Base-by-base conservation (phyloP, 2,797 vertebrate genomes). In the Rhynchonycteris naso region DNA sequence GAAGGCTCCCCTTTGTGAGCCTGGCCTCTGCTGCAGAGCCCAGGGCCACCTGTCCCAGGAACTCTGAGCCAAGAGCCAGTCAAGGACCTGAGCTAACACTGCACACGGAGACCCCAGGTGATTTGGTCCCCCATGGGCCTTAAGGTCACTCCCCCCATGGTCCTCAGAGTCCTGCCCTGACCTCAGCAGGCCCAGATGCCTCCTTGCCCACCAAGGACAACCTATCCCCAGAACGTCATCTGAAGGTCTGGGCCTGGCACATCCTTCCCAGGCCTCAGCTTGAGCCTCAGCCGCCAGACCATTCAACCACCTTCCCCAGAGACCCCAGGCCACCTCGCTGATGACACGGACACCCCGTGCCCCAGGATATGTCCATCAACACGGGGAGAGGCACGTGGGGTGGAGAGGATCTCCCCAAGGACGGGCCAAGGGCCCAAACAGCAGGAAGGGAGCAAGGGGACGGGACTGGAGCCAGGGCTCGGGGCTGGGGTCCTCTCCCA, bases 31-130 rank as follows among this genome's bases (percentile, higher is more conserved):
- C 54, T 16, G 7, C 14, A 76, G 69, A 3, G 5, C 26, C 13
- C 19, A 0, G 4, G 35, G 28, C 7, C 52, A 9, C 58, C 24
- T 11, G 13, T 0, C 59, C 21, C 16, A 6, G 35, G 59, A n/a
- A 5, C 50, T 14, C 2, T 0, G 76, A 16, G 58, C 65, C 7
- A 1, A n/a, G 19, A 16, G 56, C 26, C 21, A 1, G 18, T 2
- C 1, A 2, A 33, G 6, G 21, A 33, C 22, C 26, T 1, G 0
- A 4, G 18, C 14, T 2, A 9, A 28, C 15, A 28, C 9, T 24
- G 35, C 43, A 79, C 47, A 12, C 18, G 0, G 18, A 59, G 59
- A 56, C 50, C 56, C 68, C 38, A n/a, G 58, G 11, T 0, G n/a
- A 5, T 30, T 63, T 33, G 30, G 2, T 13, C 58, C 63, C 52